Percentiles rank a stretch among this genome's conserved stretches.
Conservation (phyloP, 1,140 invertebrate species). For the Andrena cerasifolii region DNA sequence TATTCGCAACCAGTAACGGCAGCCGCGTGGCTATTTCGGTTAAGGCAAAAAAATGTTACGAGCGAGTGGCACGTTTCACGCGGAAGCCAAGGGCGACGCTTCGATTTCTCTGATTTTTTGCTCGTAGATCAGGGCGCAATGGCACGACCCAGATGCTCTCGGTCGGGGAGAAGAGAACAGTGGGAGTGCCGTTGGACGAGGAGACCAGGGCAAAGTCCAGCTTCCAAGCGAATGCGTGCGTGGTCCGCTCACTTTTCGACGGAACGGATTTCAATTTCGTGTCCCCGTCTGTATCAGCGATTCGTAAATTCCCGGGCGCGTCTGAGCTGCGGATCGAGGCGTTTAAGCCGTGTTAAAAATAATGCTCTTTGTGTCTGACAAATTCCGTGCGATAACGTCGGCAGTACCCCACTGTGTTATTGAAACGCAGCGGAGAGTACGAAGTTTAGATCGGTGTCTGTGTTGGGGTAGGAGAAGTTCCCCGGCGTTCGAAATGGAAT, state of each 20-base stretch:
- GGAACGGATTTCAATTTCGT: not conserved
- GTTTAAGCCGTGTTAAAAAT: too few species aligned
- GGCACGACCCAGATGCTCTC: too few species aligned
- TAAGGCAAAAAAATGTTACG: not conserved
- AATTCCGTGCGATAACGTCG: too few species aligned
- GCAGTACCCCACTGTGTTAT: too few species aligned
- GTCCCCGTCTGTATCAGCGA: not conserved
- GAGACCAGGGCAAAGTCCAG: conserved; percentile 21
- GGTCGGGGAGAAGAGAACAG: not conserved
- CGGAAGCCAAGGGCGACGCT: too few species aligned
- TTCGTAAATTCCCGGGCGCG: too few species aligned
- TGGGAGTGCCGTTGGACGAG: not conserved
- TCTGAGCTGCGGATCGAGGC: too few species aligned
- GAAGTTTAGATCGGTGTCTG: too few species aligned
- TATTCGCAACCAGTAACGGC: conserved; percentile 5
- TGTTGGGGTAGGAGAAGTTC: too few species aligned
- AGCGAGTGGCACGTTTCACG: too few species aligned
- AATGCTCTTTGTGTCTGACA: too few species aligned
- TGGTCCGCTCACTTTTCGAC: not conserved
- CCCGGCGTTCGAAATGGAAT: not conserved
- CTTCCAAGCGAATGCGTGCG: not conserved
- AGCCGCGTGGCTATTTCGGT: conserved; percentile 15
- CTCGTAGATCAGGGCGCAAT: rapidly evolving
- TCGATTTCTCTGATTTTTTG: not conserved
- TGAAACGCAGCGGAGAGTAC: too few species aligned